These are phyloP conservation scores for Oikopleura vanhoeffeni DNA, from an alignment of 23 tunicate genomes.

Conservation along the genomic window DNA sequence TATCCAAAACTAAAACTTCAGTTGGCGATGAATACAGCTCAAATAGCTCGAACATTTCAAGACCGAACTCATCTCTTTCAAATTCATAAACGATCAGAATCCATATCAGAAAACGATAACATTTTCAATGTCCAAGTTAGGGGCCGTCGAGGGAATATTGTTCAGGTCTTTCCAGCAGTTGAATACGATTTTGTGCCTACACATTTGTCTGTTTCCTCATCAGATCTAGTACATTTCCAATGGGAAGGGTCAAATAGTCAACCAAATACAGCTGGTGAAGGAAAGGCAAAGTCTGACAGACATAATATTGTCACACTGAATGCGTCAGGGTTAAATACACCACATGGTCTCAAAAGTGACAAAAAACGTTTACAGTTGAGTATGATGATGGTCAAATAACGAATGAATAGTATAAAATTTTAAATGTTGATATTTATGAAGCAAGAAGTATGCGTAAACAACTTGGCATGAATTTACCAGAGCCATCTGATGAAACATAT, in stretches of 20 bases:
- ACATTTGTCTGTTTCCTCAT: no score
- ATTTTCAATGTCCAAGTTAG: conserved; percentile 29
- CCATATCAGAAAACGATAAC: no score
- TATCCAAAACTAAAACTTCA: conserved; percentile 14
- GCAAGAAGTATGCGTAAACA: no score
- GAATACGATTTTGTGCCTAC: conserved; percentile 81
- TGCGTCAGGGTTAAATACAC: conserved; percentile 39
- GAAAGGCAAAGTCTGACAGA: conserved; percentile 54
- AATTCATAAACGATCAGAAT: no score
- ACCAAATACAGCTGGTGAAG: conserved; percentile 70
- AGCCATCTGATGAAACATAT: no score
- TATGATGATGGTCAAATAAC: neutral
- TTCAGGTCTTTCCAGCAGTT: conserved; percentile 53
- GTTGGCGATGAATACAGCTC: conserved; percentile 92
- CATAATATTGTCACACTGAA: conserved; percentile 33
- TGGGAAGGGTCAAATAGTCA: conserved; percentile 93
- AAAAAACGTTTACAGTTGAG: neutral
- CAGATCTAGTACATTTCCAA: conserved; percentile 59
- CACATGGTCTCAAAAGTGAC: conserved; percentile 5
- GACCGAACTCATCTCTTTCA: conserved; percentile 68
- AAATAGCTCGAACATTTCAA: conserved; percentile 58
- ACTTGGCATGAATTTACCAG: no score
- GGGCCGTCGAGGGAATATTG: conserved; percentile 80
- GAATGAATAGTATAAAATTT: no score
- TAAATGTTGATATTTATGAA: no score